Percentiles rank a stretch among this genome's conserved stretches.
These are phyloP conservation scores for Hydrolagus affinis DNA, from an alignment of 2,113 vertebrate genomes.

Conservation along the genomic window DNA sequence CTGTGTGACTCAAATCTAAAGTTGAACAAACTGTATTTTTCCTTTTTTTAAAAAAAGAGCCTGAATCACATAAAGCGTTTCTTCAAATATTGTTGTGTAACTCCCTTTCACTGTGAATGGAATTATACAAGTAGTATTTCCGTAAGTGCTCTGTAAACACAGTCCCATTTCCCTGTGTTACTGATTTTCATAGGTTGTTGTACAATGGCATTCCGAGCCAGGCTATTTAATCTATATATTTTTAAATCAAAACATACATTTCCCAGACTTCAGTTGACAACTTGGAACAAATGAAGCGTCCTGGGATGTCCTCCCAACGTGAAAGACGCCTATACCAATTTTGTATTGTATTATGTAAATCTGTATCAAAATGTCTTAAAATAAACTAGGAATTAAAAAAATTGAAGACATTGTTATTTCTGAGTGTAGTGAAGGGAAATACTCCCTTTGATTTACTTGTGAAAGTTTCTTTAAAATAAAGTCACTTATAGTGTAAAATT, in stretches of 20 bases:
- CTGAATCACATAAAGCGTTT: not conserved
- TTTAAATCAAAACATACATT: not conserved
- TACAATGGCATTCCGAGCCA: not conserved
- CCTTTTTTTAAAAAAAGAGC: not conserved
- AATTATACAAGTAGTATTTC: not conserved
- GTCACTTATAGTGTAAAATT: not conserved
- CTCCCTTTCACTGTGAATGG: not conserved
- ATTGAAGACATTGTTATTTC: not conserved
- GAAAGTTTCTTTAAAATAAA: constrained; percentile 16
- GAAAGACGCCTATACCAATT: not conserved
- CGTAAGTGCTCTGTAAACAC: not conserved
- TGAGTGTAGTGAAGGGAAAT: not conserved
- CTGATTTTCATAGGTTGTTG: constrained; percentile 6
- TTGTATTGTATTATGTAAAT: not conserved
- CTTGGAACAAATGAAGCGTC: too few species aligned
- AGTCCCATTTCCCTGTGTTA: not conserved
- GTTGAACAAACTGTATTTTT: not conserved
- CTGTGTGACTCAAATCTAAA: constrained; percentile 18
- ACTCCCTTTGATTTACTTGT: not conserved
- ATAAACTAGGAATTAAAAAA: not conserved
- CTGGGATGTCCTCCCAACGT: not conserved
- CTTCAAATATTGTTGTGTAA: not conserved
- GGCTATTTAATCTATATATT: constrained; percentile 9
- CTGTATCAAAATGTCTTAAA: not conserved
- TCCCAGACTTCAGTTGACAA: not conserved